Conservation (phyloP, 2,113 vertebrate species). For the Heloderma charlesbogerti region DNA sequence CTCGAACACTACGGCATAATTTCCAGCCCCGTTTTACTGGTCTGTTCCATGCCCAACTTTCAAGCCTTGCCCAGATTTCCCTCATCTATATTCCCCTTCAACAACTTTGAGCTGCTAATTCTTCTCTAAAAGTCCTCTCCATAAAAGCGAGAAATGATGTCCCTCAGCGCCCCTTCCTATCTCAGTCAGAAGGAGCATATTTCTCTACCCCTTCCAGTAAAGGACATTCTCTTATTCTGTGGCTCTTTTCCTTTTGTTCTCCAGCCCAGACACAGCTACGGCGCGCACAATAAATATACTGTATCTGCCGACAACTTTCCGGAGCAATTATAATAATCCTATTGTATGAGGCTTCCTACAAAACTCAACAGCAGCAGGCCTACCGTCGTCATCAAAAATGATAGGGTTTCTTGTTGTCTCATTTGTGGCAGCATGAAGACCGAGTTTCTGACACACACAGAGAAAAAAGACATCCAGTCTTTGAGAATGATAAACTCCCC, state of each 20-base stretch:
- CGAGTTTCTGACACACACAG: background rate
- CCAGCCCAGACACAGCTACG: conserved; percentile 13
- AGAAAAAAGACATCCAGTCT: conserved; percentile 22
- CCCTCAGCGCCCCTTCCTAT: conserved; percentile 7
- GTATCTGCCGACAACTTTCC: conserved; percentile 41
- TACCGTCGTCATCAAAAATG: conserved; percentile 13
- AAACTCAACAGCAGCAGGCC: conserved; percentile 26
- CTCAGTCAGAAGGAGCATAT: conserved; percentile 24
- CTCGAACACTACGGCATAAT: background rate
- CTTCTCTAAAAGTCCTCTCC: conserved; percentile 15
- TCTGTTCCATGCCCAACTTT: conserved; percentile 21
- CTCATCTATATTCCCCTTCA: background rate
- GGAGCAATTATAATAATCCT: conserved; percentile 19
- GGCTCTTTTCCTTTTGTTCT: conserved; percentile 48
- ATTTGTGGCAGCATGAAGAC: conserved; percentile 10
- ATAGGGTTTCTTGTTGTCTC: conserved; percentile 1
- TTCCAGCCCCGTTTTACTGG: background rate
- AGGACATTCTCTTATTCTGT: conserved; percentile 25
- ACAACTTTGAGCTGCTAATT: background rate
- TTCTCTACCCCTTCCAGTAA: conserved; percentile 15
- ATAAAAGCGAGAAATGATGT: background rate
- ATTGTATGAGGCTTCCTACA: conserved; percentile 36
- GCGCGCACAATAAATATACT: conserved; percentile 17
- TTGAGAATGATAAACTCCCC: conserved; percentile 50
- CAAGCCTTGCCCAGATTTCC: conserved; percentile 14